Evolutionary conservation across 1,140 invertebrate species (phyloP).

Genomic region (Steinernema feltiae): DNA sequence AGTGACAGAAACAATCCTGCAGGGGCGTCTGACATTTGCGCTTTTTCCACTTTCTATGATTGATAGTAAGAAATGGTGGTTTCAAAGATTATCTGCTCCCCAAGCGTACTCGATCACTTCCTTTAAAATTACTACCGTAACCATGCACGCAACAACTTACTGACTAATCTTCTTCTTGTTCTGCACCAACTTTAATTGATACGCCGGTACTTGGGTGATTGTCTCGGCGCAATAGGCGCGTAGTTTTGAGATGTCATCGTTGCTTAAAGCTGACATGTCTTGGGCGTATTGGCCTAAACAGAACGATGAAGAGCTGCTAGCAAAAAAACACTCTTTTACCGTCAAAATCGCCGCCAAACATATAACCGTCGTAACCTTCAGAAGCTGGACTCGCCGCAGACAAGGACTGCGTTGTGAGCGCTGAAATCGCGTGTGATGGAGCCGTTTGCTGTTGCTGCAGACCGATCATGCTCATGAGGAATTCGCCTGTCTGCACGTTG

Average conservation of each 20-base stretch:
- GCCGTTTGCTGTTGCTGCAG: background rate
- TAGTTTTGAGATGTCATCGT: background rate
- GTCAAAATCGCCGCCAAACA: background rate
- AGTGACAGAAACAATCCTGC: background rate
- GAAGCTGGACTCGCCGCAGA: conserved; percentile 17
- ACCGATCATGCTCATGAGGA: conserved; percentile 22
- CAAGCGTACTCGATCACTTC: too few species aligned
- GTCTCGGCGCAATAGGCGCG: background rate
- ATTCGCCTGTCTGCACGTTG: conserved; percentile 19
- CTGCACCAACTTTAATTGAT: conserved; percentile 75
- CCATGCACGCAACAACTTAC: conserved; percentile 19
- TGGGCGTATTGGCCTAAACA: background rate
- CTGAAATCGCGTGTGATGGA: background rate
- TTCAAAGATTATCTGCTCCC: background rate
- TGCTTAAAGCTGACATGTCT: background rate
- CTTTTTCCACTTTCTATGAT: conserved; percentile 22
- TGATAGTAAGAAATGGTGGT: background rate
- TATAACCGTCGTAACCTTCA: background rate
- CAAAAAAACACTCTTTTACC: too few species aligned
- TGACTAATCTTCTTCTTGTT: conserved; percentile 80
- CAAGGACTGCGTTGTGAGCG: background rate
- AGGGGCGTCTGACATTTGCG: background rate
- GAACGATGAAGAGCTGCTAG: background rate
- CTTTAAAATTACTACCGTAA: too few species aligned
- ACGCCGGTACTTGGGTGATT: background rate